phyloP scores from a whole-genome alignment of 2,888 invertebrate species.

The Eilema sororculum region DNA sequence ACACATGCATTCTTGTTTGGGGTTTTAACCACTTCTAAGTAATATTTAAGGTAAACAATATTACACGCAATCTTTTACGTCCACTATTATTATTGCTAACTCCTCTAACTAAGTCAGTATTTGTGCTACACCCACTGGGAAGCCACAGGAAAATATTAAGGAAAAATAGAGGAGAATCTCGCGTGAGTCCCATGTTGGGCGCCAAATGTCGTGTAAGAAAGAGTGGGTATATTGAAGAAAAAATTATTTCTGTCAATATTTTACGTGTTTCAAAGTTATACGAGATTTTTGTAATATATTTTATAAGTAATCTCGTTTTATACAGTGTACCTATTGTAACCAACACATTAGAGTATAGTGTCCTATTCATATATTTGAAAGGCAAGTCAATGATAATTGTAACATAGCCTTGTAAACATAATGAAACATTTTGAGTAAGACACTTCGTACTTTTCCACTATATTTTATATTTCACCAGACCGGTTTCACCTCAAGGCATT shows the following conservation, averaged over 20 bases:
- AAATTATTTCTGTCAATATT: not conserved
- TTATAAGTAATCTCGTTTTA: too few relatives aligned
- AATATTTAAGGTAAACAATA: not conserved
- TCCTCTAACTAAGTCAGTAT: not conserved
- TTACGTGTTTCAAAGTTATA: not conserved
- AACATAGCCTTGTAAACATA: not conserved
- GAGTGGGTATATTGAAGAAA: not conserved
- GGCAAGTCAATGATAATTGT: not conserved
- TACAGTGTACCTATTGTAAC: too few relatives aligned
- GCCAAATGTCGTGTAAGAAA: not conserved
- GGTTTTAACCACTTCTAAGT: not conserved
- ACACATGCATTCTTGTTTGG: not conserved
- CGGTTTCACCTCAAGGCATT: too few relatives aligned
- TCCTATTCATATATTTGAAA: not conserved
- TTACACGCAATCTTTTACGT: not conserved
- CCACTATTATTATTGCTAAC: not conserved
- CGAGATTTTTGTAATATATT: not conserved
- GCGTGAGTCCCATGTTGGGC: not conserved
- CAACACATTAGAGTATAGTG: not conserved
- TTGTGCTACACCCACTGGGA: not conserved
- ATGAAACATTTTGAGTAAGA: too few relatives aligned
- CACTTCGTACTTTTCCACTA: too few relatives aligned
- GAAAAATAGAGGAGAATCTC: not conserved
- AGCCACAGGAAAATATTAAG: conserved; percentile 4
- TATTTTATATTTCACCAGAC: too few relatives aligned